Percentiles rank a stretch among this genome's conserved stretches.
Conservation (phyloP, 2,888 invertebrate species). For the Salpingus planirostris region DNA sequence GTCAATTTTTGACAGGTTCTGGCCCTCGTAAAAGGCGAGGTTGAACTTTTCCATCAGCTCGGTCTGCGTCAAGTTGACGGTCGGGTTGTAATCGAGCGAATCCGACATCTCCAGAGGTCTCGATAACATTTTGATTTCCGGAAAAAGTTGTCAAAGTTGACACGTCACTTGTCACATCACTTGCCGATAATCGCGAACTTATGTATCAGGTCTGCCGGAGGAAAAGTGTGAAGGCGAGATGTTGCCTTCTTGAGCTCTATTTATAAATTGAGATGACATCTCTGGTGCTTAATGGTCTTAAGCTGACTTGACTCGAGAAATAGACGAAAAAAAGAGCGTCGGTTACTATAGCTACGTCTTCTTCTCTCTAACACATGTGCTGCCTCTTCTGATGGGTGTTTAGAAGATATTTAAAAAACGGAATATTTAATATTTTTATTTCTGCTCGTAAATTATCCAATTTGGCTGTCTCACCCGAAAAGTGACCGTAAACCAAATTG, state of each 20-base stretch:
- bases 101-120: slow-evolving; percentile 20
- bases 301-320: no score
- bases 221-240: slow-evolving; percentile 2
- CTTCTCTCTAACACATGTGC: neutral
- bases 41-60: slow-evolving; percentile 41
- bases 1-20: slow-evolving; percentile 27
- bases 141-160: slow-evolving; percentile 1
- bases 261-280: slow-evolving; percentile 27
- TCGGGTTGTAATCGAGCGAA: slow-evolving; percentile 25
- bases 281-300: slow-evolving; percentile 12
- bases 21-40: slow-evolving; percentile 40
- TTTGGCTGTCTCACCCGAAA: no score
- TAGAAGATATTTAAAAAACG: no score
- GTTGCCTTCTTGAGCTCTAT: slow-evolving; percentile 21
- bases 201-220: neutral
- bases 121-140: slow-evolving; percentile 20
- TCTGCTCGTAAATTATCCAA: no score
- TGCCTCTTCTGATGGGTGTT: neutral
- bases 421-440: neutral
- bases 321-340: slow-evolving; percentile 8
- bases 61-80: slow-evolving; percentile 29
- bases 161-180: slow-evolving; percentile 1
- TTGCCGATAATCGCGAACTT: no score
- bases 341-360: slow-evolving; percentile 5
- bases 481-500: no score